Evolutionary conservation across 2,113 vertebrate genomes (phyloP), one percentile per base, ranked within the genome.

Genomic region (Thunnus thynnus): DNA sequence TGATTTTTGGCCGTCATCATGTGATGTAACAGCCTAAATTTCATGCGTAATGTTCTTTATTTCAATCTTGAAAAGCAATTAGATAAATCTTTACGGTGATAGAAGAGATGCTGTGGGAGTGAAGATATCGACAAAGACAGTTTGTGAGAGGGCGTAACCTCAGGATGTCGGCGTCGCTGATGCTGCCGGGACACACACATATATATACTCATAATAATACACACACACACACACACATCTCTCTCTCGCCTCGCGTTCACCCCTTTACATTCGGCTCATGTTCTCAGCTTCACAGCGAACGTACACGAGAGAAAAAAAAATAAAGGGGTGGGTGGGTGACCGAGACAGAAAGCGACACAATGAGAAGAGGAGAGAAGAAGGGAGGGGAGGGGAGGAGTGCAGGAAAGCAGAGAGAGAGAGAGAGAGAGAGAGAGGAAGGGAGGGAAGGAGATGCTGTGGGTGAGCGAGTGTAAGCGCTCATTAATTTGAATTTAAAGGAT

Each of bases 401-500:
- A n/a, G 55, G 72, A 18, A 30, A 22, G 22, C 10, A 32, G 54
- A 52, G 63, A 30, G 46, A 60, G 75, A 25, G 48, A 10, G 36
- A 10, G 36, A 41, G 36, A 41, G 36, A 41, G 22, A 60, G 72
- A 62, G 62, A 74, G 69, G 41, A 2, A n/a, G 72, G 70, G 67
- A 80, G 73, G 68, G 75, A 73, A 3, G 50, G 67, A 63, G 88
- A 86, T 77, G 75, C 72, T 73, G 84, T 41, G 76, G 22, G 50
- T 66, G 74, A 84, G 82, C 46, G 77, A 87, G 86, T 66, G 77
- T 84, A 88, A 60, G 88, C 36, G 41, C 83, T 88, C 82, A 77
- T 93, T 91, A 88, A 91, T 90, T 87, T 64, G 72, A 83, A 82
- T 92, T 75, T 72, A 85, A 63, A 87, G 81, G 86, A 91, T 78